Conservation (phyloP, 2,797 vertebrate genomes). For the Bovichtus variegatus region DNA sequence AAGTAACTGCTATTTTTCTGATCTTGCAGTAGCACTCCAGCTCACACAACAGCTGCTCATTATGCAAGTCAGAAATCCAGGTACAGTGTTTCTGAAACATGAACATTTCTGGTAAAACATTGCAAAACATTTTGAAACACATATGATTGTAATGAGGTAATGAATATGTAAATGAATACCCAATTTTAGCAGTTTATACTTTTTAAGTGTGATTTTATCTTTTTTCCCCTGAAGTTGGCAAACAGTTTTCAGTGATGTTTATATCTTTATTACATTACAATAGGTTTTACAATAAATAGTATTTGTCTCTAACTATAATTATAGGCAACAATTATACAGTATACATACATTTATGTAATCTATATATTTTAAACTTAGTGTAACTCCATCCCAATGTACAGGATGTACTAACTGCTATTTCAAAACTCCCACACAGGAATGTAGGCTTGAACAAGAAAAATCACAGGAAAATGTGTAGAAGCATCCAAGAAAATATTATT, state of each 20-base stretch:
- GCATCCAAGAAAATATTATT: too few species aligned
- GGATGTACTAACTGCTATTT: not conserved
- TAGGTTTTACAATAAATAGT: not conserved
- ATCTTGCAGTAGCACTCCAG: not conserved
- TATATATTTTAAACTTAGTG: not conserved
- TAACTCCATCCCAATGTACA: not conserved
- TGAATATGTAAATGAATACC: not conserved
- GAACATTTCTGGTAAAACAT: not conserved
- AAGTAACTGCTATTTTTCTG: not conserved
- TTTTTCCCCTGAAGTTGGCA: not conserved
- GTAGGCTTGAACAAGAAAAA: not conserved
- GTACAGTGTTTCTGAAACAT: not conserved
- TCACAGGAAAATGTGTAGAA: not conserved
- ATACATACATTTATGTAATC: not conserved
- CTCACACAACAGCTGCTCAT: conserved; percentile 14
- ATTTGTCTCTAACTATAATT: not conserved
- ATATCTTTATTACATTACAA: not conserved
- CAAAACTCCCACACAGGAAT: not conserved
- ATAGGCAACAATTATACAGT: not conserved
- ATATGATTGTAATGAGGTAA: not conserved
- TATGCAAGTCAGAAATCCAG: not conserved
- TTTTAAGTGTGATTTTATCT: not conserved
- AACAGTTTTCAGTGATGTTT: not conserved
- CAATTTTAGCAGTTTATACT: not conserved
- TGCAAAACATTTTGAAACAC: not conserved